Percentiles rank a stretch among this genome's conserved stretches.
phyloP scores from a whole-genome alignment of 2,888 invertebrate genomes.

The Notocelia uddmanniana region DNA sequence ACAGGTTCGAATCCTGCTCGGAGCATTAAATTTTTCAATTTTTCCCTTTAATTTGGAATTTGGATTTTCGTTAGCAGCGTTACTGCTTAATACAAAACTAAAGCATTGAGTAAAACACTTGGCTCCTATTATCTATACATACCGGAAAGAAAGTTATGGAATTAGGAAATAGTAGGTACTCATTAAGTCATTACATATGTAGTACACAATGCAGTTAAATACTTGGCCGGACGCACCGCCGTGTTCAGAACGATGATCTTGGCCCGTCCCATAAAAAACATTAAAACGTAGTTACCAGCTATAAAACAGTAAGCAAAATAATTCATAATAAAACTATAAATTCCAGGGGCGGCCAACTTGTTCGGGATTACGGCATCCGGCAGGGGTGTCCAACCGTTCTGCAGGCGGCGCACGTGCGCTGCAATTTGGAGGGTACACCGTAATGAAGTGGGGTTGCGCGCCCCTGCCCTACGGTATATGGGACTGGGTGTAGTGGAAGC shows the following conservation, averaged over 20 bases:
- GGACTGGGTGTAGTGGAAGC: conserved; percentile 47
- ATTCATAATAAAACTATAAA: conserved; percentile 47
- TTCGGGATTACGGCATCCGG: conserved; percentile 52
- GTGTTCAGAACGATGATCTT: not conserved
- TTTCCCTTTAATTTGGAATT: too few relatives aligned
- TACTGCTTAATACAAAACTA: too few relatives aligned
- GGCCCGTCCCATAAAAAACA: conserved; percentile 3
- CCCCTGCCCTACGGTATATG: conserved; percentile 60
- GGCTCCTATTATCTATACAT: too few relatives aligned
- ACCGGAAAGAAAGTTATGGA: too few relatives aligned
- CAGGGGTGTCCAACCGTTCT: conserved; percentile 74
- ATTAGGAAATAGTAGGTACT: not conserved
- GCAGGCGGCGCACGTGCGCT: conserved; percentile 78
- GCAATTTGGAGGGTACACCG: conserved; percentile 70
- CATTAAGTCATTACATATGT: too few relatives aligned
- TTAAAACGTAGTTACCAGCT: conserved; percentile 17
- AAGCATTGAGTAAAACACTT: too few relatives aligned
- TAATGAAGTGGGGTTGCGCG: conserved; percentile 80
- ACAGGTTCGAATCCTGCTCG: too few relatives aligned
- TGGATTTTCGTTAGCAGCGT: too few relatives aligned
- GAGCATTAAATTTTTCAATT: too few relatives aligned
- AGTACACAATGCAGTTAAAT: too few relatives aligned
- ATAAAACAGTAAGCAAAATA: conserved; percentile 26
- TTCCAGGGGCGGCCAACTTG: conserved; percentile 45
- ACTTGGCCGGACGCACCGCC: not conserved